phyloP scores from a whole-genome alignment of 2,113 vertebrate genomes.

The Speoplatyrhinus poulsoni region DNA sequence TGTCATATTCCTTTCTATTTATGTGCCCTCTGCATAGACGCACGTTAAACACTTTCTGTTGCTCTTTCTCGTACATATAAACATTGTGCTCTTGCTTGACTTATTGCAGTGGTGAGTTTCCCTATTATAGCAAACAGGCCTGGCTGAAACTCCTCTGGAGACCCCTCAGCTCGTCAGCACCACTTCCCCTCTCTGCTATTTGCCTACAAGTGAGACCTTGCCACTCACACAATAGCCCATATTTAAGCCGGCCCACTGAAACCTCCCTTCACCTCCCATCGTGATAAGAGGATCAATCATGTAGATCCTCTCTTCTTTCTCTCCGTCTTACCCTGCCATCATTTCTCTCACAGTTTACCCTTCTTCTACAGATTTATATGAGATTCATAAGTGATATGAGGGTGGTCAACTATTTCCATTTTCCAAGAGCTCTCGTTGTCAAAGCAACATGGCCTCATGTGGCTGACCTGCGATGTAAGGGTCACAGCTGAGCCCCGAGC shows the following conservation, averaged over 20 bases:
- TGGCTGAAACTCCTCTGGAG: constrained; percentile 36
- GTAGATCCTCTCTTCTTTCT: constrained; percentile 26
- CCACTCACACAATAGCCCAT: constrained; percentile 27
- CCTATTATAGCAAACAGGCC: constrained; percentile 45
- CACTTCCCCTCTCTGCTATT: constrained; percentile 15
- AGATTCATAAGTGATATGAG: background rate
- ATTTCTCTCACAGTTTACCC: constrained; percentile 2
- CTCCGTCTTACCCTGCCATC: background rate
- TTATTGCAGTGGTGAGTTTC: constrained; percentile 46
- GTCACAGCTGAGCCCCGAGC: constrained; percentile 20
- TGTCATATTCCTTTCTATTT: constrained; percentile 37
- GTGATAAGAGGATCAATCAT: constrained; percentile 13
- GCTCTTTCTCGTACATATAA: constrained; percentile 30
- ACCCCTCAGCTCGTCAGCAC: constrained; percentile 31
- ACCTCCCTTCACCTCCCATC: constrained; percentile 23
- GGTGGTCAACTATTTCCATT: background rate
- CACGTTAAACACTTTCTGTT: constrained; percentile 32
- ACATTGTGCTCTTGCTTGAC: constrained; percentile 46
- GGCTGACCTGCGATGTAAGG: constrained; percentile 28
- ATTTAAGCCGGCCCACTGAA: constrained; percentile 44
- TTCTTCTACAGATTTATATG: constrained; percentile 1
- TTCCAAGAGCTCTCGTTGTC: constrained; percentile 6
- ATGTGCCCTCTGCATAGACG: constrained; percentile 11
- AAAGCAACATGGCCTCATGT: background rate
- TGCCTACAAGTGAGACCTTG: constrained; percentile 31